Base-by-base conservation (phyloP, 1,140 invertebrate species). In the Cotesia vestalis region DNA sequence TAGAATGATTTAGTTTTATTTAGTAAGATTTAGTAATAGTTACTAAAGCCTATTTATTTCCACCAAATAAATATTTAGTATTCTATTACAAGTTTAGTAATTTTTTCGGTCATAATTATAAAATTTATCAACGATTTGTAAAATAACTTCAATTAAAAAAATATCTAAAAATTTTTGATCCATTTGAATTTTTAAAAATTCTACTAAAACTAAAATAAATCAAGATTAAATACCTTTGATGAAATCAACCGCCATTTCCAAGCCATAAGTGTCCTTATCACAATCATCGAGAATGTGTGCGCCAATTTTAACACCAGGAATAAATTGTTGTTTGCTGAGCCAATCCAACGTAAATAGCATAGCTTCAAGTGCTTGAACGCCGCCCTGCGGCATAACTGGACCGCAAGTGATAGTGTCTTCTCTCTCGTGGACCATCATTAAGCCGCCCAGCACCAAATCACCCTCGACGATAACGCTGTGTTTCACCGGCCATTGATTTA, bases 161-260 rank as follows among this genome's bases (percentile, higher is more conserved):
- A 0, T 2, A 0, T 0, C 20, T 2, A 20, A 20, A 20, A 20
- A 20, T 20, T 20, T 20, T 20, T 20, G 0, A 20, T 20, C 20
- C 0, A 1, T 20, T 20, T 1, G 2, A 20, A 27, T 27, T 27
- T 2, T 2, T 2, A 27, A 27, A 27, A 27, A 27, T 27, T 27
- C 2, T 27, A 27, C 27, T 27, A 27, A 27, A 27, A 27, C 1
- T 27, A 27, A 27, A 0, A 17, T 17, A 17, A 17, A 17, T 17
- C 17, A 17, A 17, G 36, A 53, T n/a, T 55, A 78, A 91, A 89
- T 86, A 98, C 96, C 96, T 93, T 98, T 96, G 74, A 98, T 98
- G 83, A 98, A 98, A 85, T 98, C 96, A 9, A 98, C 94, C 11
- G 96, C 95, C 92, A 98, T 97, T 81, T 98, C 96, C 35, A 98